phyloP scores from a whole-genome alignment of 2,113 vertebrate genomes.

The Xenopus borealis region DNA sequence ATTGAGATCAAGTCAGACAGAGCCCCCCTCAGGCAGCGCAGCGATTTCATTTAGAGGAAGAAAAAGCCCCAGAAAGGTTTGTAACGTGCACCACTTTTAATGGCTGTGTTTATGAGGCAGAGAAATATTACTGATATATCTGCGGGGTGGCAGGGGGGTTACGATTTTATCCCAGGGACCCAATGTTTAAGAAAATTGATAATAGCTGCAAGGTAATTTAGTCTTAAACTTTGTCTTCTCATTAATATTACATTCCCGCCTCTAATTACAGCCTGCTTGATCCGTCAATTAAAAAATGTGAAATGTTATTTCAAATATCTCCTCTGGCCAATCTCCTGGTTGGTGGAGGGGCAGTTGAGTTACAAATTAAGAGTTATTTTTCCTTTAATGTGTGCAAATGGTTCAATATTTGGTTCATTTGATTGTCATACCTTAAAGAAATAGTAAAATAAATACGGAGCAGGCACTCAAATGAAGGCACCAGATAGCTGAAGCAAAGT shows the following conservation, averaged over 20 bases:
- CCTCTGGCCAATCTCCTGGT: too few species aligned
- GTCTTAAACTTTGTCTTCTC: constrained; percentile 85
- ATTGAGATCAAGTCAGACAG: constrained; percentile 83
- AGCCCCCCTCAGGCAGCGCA: constrained; percentile 87
- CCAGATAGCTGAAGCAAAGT: too few species aligned
- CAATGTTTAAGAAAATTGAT: constrained; percentile 95
- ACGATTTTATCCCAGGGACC: constrained; percentile 87
- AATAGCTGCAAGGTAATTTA: constrained; percentile 97
- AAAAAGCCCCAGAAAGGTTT: constrained; percentile 84
- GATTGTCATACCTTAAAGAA: too few species aligned
- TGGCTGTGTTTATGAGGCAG: constrained; percentile 98
- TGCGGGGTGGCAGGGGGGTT: constrained; percentile 68
- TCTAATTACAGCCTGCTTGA: constrained; percentile 91
- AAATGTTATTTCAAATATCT: constrained; percentile 73
- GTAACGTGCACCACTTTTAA: constrained; percentile 92
- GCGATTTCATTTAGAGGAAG: constrained; percentile 98
- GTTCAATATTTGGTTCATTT: too few species aligned
- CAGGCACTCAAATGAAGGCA: too few species aligned
- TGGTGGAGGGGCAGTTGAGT: constrained; percentile 51
- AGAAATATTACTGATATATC: constrained; percentile 95
- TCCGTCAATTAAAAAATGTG: constrained; percentile 88
- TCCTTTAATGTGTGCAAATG: too few species aligned
- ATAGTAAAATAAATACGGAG: too few species aligned
- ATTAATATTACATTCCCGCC: constrained; percentile 79
- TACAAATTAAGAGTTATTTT: too few species aligned